Percentiles rank a stretch among this genome's conserved stretches.
These are phyloP conservation scores for Nyctalus aviator DNA, from an alignment of 2,797 vertebrate species.

Conservation along the genomic window DNA sequence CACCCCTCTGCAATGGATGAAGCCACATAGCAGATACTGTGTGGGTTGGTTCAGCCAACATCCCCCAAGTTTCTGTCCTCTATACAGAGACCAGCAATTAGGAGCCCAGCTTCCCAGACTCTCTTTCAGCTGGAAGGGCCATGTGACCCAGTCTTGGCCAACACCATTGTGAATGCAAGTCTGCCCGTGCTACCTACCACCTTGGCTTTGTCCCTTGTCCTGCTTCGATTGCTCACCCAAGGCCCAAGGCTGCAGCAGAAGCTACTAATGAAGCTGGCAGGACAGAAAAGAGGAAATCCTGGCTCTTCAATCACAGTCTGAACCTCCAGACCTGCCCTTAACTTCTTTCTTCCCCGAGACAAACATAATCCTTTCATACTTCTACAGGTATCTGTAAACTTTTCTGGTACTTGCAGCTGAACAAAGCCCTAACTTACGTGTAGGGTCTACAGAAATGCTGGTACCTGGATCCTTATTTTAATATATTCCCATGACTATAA, in stretches of 20 bases:
- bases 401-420: not conserved
- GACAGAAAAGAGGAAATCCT: not conserved
- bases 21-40: not conserved
- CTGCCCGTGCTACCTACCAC: not conserved
- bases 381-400: not conserved
- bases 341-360: not conserved
- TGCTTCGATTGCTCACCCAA: not conserved
- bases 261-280: not conserved
- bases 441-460: not conserved
- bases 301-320: not conserved
- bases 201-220: not conserved
- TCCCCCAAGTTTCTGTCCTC: not conserved
- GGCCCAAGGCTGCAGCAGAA: not conserved
- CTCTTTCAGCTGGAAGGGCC: not conserved
- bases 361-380: not conserved
- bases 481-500: not conserved
- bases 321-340: not conserved
- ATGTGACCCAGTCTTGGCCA: not conserved
- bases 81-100: not conserved
- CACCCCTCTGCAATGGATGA: not conserved
- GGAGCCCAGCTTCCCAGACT: not conserved
- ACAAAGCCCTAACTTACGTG: slow-evolving; percentile 17
- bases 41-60: not conserved
- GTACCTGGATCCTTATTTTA: slow-evolving; percentile 20
- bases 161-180: not conserved